Conservation (phyloP, 2,113 vertebrate species). For the Peromyscus polionotus region DNA sequence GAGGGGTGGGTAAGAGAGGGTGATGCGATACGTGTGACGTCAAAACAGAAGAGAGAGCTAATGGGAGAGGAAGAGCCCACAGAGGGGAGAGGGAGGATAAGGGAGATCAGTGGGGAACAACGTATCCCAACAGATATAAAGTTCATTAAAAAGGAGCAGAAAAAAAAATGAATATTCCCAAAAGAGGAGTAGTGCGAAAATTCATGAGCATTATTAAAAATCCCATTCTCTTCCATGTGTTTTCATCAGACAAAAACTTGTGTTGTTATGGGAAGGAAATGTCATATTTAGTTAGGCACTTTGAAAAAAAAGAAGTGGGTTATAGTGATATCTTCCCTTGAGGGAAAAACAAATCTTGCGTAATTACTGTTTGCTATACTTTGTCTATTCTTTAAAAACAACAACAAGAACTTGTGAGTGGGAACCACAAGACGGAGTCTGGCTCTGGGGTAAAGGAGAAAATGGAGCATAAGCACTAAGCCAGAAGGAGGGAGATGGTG, state of each 20-base stretch:
- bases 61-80: neutral
- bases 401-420: conserved; percentile 71
- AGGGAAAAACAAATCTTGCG: conserved; percentile 32
- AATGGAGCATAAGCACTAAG: conserved; percentile 60
- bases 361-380: conserved; percentile 75
- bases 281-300: conserved; percentile 18
- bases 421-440: conserved; percentile 64
- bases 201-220: neutral
- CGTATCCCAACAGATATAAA: neutral
- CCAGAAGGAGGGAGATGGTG: conserved; percentile 39
- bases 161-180: neutral
- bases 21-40: accelerated
- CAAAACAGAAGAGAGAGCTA: neutral
- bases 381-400: conserved; percentile 67
- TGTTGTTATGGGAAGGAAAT: conserved; percentile 27
- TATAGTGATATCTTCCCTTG: conserved; percentile 22
- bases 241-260: neutral
- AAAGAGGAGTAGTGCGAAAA: neutral
- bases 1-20: neutral
- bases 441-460: conserved; percentile 65
- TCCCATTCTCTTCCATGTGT: neutral
- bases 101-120: neutral
- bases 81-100: too few relatives aligned
- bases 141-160: neutral
- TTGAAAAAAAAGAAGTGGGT: neutral